These are phyloP conservation scores for Bubo scandiacus DNA, from an alignment of 2,113 vertebrate species.

Conservation along the genomic window DNA sequence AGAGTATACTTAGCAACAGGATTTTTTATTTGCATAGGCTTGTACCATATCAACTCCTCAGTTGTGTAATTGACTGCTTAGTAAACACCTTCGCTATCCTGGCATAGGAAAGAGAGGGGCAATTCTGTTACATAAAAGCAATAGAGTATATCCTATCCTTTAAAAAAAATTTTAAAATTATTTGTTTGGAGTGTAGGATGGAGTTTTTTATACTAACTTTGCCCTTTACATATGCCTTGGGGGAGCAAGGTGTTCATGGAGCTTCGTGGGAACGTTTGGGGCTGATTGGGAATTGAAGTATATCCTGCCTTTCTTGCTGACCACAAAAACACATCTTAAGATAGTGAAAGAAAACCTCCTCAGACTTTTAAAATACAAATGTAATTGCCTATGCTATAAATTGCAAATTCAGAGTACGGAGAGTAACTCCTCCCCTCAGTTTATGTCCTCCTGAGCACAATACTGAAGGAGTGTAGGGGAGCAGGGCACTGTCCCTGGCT, in stretches of 20 bases:
- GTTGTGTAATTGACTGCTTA: not conserved
- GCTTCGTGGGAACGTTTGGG: conserved; percentile 7
- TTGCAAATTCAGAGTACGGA: conserved; percentile 9
- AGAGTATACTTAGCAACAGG: not conserved
- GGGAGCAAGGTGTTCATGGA: not conserved
- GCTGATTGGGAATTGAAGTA: not conserved
- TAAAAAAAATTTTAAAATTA: not conserved
- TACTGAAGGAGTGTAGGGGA: not conserved
- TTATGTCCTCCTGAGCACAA: not conserved
- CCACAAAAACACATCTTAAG: conserved; percentile 40
- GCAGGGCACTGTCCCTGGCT: not conserved
- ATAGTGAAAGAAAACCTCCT: conserved; percentile 11
- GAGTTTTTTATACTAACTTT: not conserved
- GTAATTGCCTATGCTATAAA: not conserved
- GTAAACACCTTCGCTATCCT: not conserved
- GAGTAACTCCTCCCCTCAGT: not conserved
- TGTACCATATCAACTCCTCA: not conserved
- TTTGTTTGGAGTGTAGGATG: conserved; percentile 5
- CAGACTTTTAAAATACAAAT: conserved; percentile 4
- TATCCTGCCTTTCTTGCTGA: conserved; percentile 46
- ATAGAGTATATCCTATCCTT: not conserved
- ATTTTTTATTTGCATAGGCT: not conserved
- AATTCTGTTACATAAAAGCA: not conserved
- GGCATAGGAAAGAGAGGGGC: not conserved
- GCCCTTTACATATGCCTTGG: not conserved